These are phyloP conservation scores for Sminthopsis crassicaudata DNA, from an alignment of 2,113 vertebrate genomes.

Conservation along the genomic window DNA sequence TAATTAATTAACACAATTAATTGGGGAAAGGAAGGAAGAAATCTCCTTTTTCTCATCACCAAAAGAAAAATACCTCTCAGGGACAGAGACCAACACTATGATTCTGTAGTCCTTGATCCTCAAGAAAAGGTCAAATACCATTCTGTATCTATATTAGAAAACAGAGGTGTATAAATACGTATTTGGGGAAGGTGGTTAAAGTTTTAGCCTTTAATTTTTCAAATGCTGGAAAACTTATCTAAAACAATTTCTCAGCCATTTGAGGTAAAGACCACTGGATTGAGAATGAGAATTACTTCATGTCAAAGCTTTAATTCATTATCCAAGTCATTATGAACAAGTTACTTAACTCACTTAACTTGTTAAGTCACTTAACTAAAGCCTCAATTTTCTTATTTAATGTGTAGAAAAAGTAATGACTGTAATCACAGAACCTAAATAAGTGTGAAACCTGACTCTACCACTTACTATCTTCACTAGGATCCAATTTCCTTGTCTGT, in stretches of 20 bases:
- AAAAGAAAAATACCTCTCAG: neutral
- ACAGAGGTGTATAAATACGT: neutral
- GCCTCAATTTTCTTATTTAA: neutral
- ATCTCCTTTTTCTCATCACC: neutral
- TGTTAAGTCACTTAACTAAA: no score
- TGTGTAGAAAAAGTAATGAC: neutral
- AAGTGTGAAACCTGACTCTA: neutral
- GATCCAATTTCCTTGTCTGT: neutral
- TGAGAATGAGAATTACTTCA: neutral
- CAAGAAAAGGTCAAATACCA: neutral
- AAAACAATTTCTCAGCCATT: neutral
- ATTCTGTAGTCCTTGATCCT: neutral
- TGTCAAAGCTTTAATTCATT: neutral
- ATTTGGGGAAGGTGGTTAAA: neutral
- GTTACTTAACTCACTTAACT: neutral
- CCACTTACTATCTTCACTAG: neutral
- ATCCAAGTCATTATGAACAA: neutral
- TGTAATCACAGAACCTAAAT: neutral
- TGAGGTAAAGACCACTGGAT: neutral
- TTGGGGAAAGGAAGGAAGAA: neutral
- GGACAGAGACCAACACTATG: neutral
- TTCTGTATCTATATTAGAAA: neutral
- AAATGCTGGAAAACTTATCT: neutral
- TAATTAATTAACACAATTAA: neutral
- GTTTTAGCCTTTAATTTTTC: neutral